phyloP scores from a whole-genome alignment of 1,140 invertebrate genomes.

The Orchesella cincta region DNA sequence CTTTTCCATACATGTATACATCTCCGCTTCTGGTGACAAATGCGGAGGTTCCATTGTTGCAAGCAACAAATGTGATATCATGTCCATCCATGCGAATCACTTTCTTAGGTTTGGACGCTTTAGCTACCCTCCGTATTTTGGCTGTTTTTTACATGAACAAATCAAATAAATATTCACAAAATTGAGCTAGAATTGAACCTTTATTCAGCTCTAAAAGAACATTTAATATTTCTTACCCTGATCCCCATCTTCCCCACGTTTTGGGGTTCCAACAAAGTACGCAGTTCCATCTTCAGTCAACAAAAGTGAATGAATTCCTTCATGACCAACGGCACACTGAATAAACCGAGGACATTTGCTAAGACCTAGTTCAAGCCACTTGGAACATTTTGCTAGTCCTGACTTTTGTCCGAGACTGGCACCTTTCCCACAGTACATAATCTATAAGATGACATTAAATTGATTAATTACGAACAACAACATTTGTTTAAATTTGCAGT shows the following conservation, averaged over 20 bases:
- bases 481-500: background rate
- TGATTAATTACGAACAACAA: conserved; percentile 21
- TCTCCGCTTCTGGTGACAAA: conserved; percentile 86
- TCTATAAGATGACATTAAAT: conserved; percentile 56
- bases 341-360: conserved; percentile 74
- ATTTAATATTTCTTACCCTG: conserved; percentile 55
- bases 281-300: conserved; percentile 86
- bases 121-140: conserved; percentile 80
- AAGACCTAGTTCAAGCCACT: conserved; percentile 74
- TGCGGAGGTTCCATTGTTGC: conserved; percentile 92
- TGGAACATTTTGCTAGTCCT: conserved; percentile 62
- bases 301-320: conserved; percentile 85
- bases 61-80: conserved; percentile 77
- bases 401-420: conserved; percentile 72
- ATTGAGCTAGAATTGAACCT: conserved; percentile 54
- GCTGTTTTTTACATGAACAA: too few species aligned
- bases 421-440: conserved; percentile 77
- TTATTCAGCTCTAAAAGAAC: conserved; percentile 13
- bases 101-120: conserved; percentile 88
- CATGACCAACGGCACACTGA: conserved; percentile 85
- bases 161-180: conserved; percentile 46
- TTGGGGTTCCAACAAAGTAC: conserved; percentile 81
- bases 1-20: conserved; percentile 92
- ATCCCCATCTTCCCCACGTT: conserved; percentile 94
- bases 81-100: conserved; percentile 87